Conservation (phyloP, 2,888 invertebrate genomes). For the Ramazzottius varieornatus region DNA sequence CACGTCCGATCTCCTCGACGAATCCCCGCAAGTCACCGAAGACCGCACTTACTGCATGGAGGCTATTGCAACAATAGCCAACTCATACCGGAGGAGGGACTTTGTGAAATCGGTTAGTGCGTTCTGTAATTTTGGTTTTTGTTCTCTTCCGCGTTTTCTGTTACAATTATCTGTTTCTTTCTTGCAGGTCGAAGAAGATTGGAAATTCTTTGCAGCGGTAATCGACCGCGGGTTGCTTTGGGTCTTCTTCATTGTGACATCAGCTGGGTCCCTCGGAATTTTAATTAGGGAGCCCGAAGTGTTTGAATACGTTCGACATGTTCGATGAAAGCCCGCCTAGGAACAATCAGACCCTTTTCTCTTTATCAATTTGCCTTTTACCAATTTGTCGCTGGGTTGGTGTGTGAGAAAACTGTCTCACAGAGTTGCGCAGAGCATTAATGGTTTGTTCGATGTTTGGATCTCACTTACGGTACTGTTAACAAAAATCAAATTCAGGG, state of each 20-base stretch:
- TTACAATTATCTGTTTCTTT: neutral
- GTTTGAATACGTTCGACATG: neutral
- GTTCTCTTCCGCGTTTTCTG: no score
- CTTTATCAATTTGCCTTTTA: no score
- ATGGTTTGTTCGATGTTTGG: no score
- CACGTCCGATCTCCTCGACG: neutral
- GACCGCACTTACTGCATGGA: neutral
- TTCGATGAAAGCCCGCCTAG: neutral
- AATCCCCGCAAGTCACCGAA: neutral
- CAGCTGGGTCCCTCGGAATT: neutral
- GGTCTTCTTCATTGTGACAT: neutral
- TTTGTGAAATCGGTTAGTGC: neutral
- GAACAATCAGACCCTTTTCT: neutral
- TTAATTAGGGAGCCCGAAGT: neutral
- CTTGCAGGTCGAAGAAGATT: slow-evolving; percentile 1
- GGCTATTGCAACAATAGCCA: neutral
- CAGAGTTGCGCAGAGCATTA: no score
- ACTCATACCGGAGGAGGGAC: neutral
- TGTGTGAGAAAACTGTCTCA: no score
- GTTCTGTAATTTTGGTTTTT: no score
- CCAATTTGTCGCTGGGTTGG: no score
- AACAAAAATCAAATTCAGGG: no score
- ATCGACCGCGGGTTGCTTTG: neutral
- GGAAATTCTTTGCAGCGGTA: neutral
- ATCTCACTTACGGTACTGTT: no score